phyloP scores from a whole-genome alignment of 2,113 vertebrate species.

The Bubalus kerabau region DNA sequence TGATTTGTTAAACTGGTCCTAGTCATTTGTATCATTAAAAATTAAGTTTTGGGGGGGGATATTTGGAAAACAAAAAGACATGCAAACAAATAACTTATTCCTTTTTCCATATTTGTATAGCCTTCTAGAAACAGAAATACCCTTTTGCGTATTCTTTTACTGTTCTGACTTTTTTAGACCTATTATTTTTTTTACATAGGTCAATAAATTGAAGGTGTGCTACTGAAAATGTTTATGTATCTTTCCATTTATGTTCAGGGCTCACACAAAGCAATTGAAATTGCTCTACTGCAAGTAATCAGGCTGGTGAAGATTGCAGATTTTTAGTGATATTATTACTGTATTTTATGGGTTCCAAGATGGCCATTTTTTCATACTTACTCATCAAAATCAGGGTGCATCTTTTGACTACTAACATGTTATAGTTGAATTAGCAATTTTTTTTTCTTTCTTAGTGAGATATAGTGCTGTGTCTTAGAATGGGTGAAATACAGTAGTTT shows the following conservation, averaged over 20 bases:
- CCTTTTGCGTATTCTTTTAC: conserved; percentile 84
- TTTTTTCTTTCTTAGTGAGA: neutral
- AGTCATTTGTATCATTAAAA: conserved; percentile 93
- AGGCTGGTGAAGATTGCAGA: neutral
- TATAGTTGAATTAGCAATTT: neutral
- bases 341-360: neutral
- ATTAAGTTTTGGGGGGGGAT: conserved; percentile 64
- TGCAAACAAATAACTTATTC: conserved; percentile 79
- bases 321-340: neutral
- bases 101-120: conserved; percentile 86
- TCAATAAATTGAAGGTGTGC: conserved; percentile 84
- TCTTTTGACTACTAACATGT: neutral
- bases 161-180: conserved; percentile 81
- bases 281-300: neutral
- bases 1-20: conserved; percentile 96
- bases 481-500: neutral
- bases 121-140: conserved; percentile 75
- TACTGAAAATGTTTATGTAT: conserved; percentile 69
- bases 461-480: neutral
- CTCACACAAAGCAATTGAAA: neutral
- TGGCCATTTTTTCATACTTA: neutral
- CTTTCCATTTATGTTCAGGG: conserved; percentile 51
- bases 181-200: conserved; percentile 84
- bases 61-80: conserved; percentile 48
- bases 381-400: neutral